Base-by-base conservation (phyloP, 2,113 vertebrate genomes). In the zebrafish (Danio rerio) region DNA sequence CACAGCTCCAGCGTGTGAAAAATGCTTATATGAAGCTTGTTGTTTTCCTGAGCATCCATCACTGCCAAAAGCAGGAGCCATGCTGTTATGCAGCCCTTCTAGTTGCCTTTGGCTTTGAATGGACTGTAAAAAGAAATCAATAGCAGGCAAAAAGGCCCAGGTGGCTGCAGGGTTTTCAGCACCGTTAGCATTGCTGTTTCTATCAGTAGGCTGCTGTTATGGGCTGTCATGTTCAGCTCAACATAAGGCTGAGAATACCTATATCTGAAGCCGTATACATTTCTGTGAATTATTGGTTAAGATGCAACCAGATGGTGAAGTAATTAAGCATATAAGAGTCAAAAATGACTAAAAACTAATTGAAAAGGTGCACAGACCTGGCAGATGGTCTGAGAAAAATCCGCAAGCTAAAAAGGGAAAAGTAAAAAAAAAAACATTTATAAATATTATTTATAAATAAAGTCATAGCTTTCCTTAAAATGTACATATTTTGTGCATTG, bases 1-100 rank as follows among this genome's bases (percentile, higher is more conserved):
- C 31, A 15, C 58, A 58, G 43, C 31, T 31, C 31, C 31, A 72
- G 3, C 12, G 52, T 58, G 16, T 82, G 50, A 49, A 56, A 53
- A 81, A 81, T 52, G 16, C 63, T 70, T 72, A 50, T 59, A 62
- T 20, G 40, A 15, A 81, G 43, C 53, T 21, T 53, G 1, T 21
- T 53, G 21, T 59, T 74, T 75, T 62, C 49, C 70, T 49, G 18
- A 73, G 52, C 70, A 80, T 81, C 31, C 79, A 21, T 84, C 78
- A 61, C 62, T 18, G 12, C 31, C 45, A 50, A 16, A 40, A 49
- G 40, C 59, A n/a, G 59, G 63, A 55, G n/a, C 12, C 9, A 7
- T 62, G 68, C 58, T 53, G 79, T 47, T 81, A 45, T 45, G 50
- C 52, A 50, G 45, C 9, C 47, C 16, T 63, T 76, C 70, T 21